A percentile compares a stretch with the other conserved stretches of the same genome.
phyloP scores from a whole-genome alignment of 2,113 vertebrate genomes.

The Catagonus wagneri region DNA sequence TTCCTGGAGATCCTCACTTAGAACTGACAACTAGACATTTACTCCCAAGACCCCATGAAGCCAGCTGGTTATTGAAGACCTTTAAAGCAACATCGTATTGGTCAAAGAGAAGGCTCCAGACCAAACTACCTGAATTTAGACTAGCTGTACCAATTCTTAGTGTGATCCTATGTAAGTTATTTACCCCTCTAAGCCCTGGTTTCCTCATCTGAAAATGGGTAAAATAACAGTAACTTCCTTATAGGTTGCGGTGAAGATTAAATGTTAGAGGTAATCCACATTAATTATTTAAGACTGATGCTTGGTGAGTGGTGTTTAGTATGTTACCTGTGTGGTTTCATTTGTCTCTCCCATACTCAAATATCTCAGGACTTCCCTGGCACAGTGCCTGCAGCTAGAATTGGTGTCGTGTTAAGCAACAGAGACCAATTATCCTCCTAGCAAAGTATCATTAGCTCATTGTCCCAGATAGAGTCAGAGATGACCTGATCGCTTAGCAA shows the following conservation, averaged over 20 bases:
- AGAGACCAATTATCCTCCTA: neutral
- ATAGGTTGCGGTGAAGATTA: neutral
- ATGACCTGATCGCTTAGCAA: neutral
- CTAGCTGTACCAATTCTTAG: neutral
- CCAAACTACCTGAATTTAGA: neutral
- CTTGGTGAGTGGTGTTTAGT: neutral
- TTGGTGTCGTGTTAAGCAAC: neutral
- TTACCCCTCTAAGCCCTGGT: neutral
- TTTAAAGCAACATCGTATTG: neutral
- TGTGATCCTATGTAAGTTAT: neutral
- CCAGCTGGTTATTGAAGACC: neutral
- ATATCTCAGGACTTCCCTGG: neutral
- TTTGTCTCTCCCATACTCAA: neutral
- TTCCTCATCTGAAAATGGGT: neutral
- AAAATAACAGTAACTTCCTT: neutral
- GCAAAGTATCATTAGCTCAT: neutral
- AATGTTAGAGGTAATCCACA: neutral
- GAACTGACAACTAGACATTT: neutral
- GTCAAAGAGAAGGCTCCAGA: neutral
- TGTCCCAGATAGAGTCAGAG: neutral
- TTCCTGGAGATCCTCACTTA: neutral
- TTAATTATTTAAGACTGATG: neutral
- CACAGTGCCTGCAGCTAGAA: neutral
- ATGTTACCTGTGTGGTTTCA: neutral
- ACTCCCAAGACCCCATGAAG: neutral